These are phyloP conservation scores for Adela reaumurella DNA, from an alignment of 2,888 invertebrate genomes.

Conservation along the genomic window DNA sequence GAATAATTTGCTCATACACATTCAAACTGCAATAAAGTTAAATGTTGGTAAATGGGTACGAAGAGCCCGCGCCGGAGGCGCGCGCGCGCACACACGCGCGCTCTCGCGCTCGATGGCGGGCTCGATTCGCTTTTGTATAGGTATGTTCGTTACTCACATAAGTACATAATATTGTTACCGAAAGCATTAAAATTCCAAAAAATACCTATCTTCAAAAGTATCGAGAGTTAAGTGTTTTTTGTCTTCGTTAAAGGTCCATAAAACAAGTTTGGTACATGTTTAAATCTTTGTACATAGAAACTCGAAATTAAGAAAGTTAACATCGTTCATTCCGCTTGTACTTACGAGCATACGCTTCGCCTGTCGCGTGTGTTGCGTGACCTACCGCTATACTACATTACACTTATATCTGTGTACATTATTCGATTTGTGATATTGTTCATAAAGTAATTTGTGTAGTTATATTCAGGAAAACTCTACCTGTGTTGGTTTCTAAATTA, in stretches of 20 bases:
- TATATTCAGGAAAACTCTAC: not conserved
- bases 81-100: no score
- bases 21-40: not conserved
- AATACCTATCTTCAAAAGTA: not conserved
- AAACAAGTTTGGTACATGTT: not conserved
- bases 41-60: not conserved
- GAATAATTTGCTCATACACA: conserved; percentile 31
- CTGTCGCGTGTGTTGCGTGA: conserved; percentile 44
- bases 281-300: not conserved
- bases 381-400: not conserved
- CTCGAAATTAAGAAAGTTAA: not conserved
- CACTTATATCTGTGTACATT: not conserved
- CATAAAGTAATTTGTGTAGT: not conserved
- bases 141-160: not conserved
- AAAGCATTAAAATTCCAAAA: not conserved
- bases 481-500: not conserved
- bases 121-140: not conserved
- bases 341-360: conserved; percentile 29
- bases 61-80: no score
- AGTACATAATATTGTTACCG: not conserved
- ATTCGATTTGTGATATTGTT: not conserved
- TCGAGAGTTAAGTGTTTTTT: not conserved
- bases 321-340: not conserved
- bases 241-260: not conserved
- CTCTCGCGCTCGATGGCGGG: not conserved